Base-by-base conservation (phyloP, 2,113 vertebrate genomes). In the Onychostruthus taczanowskii region DNA sequence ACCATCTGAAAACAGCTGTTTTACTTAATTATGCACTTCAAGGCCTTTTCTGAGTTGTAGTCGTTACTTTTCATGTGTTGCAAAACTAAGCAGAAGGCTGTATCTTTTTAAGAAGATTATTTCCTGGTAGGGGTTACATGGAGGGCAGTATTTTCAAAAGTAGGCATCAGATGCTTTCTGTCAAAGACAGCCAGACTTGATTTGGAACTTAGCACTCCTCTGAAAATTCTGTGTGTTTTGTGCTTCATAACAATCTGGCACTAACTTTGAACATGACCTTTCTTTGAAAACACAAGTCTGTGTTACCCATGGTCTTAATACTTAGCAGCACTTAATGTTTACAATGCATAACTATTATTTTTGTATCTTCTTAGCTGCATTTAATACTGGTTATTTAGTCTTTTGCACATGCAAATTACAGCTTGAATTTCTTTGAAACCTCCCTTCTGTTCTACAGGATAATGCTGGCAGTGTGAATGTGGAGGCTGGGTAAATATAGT, bases 1-100 rank as follows among this genome's bases (percentile, higher is more conserved):
- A 78, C 52, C 5, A 1, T 27, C 30, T 70, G 68, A 55, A 59
- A 74, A 35, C 6, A 43, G 24, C n/a, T 58, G 0, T 9, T 76
- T 28, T n/a, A 27, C 43, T 53, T 52, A 47, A 18, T 47, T 35
- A 2, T 1, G 5, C 0, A 1, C 20, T 37, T 80, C 10, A 27
- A 56, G 31, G 55, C 31, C 30, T 78, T 33, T 72, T 52, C 33
- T 52, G 31, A 26, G 5, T 61, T 73, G 33, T 43, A 18, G 49
- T 55, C 0, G 0, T 75, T 74, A 33, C 26, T 90, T 56, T 58
- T 30, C 9, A 6, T 2, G 3, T 67, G 33, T 53, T 68, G 6
- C 6, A 33, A 67, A 91, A 16, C 16, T 53, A 19, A 53, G 35
- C 11, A 19, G 49, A 67, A 47, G 39, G 20, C 31, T 33, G 3